Conservation (phyloP, 2,113 vertebrate species). For the Pollimyrus isidori region DNA sequence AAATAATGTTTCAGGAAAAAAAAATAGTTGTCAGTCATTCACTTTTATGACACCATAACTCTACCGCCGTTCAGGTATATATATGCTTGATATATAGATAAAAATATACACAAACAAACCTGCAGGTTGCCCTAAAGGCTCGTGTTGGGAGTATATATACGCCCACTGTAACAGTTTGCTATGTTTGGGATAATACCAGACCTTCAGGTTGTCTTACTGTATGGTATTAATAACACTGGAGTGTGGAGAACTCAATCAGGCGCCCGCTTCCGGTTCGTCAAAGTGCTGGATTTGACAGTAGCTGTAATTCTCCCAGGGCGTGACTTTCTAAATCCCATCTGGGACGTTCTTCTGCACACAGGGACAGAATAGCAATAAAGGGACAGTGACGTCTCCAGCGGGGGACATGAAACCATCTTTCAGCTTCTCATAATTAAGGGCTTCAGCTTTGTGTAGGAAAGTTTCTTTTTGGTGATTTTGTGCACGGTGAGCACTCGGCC, state of each 20-base stretch:
- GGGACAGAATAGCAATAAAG: background rate
- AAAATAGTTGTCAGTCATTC: background rate
- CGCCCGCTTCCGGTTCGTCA: background rate
- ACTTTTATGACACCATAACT: background rate
- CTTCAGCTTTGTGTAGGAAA: background rate
- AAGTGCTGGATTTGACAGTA: background rate
- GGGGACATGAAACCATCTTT: background rate
- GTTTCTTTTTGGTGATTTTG: background rate
- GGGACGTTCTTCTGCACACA: background rate
- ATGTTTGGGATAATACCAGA: background rate
- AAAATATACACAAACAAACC: background rate
- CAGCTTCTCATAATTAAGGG: background rate
- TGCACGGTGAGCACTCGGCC: background rate
- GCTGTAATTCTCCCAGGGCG: background rate
- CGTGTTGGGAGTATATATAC: background rate
- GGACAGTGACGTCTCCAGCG: background rate
- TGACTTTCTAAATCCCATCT: constrained; percentile 2
- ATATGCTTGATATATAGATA: background rate
- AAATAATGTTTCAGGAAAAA: background rate
- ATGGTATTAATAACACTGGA: background rate
- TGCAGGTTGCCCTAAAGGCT: background rate
- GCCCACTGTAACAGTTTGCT: background rate
- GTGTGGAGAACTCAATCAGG: background rate
- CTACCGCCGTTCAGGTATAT: background rate
- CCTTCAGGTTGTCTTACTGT: background rate